These are phyloP conservation scores for Cheilosia grossa DNA, from an alignment of 2,888 invertebrate species.

Conservation along the genomic window DNA sequence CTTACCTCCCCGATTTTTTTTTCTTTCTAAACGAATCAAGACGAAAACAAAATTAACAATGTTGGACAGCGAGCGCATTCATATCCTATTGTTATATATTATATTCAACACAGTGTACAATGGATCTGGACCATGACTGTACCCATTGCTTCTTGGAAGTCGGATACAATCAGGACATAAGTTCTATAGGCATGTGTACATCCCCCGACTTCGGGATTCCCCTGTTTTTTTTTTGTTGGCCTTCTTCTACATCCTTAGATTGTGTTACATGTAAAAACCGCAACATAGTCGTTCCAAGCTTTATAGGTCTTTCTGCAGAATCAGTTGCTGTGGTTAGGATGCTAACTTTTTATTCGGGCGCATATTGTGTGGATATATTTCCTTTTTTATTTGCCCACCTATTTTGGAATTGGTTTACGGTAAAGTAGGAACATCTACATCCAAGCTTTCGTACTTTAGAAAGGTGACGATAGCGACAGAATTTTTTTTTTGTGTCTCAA, in stretches of 20 bases:
- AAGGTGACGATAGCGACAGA: background rate
- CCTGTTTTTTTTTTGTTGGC: constrained; percentile 6
- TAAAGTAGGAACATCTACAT: no score
- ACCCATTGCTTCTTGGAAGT: constrained; percentile 39
- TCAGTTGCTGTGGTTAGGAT: constrained; percentile 10
- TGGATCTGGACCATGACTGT: constrained; percentile 42
- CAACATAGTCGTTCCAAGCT: constrained; percentile 17
- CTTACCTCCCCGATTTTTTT: background rate
- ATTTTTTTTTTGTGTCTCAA: no score
- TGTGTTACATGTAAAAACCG: constrained; percentile 17
- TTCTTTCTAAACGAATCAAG: constrained; percentile 22
- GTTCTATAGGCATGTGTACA: background rate
- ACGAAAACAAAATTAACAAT: constrained; percentile 53
- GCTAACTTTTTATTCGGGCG: constrained; percentile 7
- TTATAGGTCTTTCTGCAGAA: constrained; percentile 9
- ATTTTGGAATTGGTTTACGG: background rate
- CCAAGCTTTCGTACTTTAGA: background rate
- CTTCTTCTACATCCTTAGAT: background rate
- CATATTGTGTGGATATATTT: background rate
- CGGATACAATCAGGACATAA: constrained; percentile 1
- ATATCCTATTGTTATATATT: constrained; percentile 1
- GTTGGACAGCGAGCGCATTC: constrained; percentile 24
- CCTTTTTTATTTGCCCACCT: background rate
- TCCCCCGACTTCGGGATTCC: background rate
- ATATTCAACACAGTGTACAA: constrained; percentile 10